Evolutionary conservation across 2,888 invertebrate species (phyloP).

Genomic region (Nymphalis c-album): DNA sequence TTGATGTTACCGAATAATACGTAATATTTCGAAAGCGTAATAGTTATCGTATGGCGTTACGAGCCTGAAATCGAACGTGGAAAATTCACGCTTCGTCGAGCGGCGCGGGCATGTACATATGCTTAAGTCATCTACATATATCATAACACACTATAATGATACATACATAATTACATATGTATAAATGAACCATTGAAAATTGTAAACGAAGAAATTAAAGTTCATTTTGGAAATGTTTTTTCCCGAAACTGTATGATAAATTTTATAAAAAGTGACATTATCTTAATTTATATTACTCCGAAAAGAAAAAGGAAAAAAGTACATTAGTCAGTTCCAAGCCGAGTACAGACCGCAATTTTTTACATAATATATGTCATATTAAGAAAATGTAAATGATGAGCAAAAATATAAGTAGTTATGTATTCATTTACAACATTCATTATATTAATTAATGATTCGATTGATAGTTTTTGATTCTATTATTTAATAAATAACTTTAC

Average conservation of each 20-base stretch:
- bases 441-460: no score
- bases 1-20: conserved; percentile 72
- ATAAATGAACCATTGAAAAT: not conserved
- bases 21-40: conserved; percentile 77
- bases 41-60: conserved; percentile 72
- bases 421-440: no score
- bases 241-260: not conserved
- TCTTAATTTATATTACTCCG: conserved; percentile 53
- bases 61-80: conserved; percentile 78
- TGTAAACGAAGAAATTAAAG: not conserved
- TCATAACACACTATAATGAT: conserved; percentile 11
- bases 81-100: conserved; percentile 76
- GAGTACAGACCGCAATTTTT: conserved; percentile 8
- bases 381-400: not conserved
- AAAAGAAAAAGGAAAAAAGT: conserved; percentile 60
- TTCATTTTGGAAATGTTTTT: not conserved
- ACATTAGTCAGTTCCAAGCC: conserved; percentile 53
- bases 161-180: not conserved
- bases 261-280: conserved; percentile 3
- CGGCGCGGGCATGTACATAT: conserved; percentile 48
- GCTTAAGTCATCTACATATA: conserved; percentile 12
- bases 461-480: no score
- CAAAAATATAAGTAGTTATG: not conserved
- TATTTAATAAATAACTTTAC: no score
- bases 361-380: conserved; percentile 5